Base-by-base conservation (phyloP, 2,797 vertebrate genomes). In the Acanthurus lineatus region DNA sequence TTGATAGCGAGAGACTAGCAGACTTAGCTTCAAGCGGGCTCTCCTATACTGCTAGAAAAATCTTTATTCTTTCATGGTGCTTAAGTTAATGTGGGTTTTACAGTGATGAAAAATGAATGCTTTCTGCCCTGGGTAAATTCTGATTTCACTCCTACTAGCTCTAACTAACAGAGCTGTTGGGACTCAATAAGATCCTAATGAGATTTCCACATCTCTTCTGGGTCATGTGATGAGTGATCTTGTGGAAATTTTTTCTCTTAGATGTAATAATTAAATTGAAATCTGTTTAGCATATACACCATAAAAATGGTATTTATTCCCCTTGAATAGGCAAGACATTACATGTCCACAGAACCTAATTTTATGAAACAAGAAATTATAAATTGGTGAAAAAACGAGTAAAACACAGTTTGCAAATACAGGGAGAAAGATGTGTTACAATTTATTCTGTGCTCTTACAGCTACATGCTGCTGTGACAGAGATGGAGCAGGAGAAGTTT, bases 401-500 rank as follows among this genome's bases (percentile, higher is more conserved):
- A 20, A 59, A 57, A 54, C 61, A 54, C 49, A 44, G 16, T 6
- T 3, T 42, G 38, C n/a, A 56, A 67, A 48, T 25, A 19, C 17
- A 28, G 6, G 40, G 8, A 59, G 22, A 20, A 48, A 25, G n/a
- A 61, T 58, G 6, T 67, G 48, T 69, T 9, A 52, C 86, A 22
- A 14, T 32, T 56, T 35, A 6, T 54, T 19, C 6, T 65, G 4
- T 62, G 19, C 12, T 47, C 25, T 4, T 71, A 5, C 85, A 99
- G 98, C 91, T 99, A 57, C 97, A 98, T 62, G 93, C 79, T 9
- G 90, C 96, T 0, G 88, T 97, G 61, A 92, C 97, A 0, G 95
- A 96, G 83, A 96, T 98, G 95, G 98, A 99, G 86, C 97, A 96
- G 90, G 97, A 98, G 82, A 99, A 98, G 90, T 96, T 97, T 84